Base-by-base conservation (phyloP, 2,113 vertebrate genomes). In the Zosterops pallidus region DNA sequence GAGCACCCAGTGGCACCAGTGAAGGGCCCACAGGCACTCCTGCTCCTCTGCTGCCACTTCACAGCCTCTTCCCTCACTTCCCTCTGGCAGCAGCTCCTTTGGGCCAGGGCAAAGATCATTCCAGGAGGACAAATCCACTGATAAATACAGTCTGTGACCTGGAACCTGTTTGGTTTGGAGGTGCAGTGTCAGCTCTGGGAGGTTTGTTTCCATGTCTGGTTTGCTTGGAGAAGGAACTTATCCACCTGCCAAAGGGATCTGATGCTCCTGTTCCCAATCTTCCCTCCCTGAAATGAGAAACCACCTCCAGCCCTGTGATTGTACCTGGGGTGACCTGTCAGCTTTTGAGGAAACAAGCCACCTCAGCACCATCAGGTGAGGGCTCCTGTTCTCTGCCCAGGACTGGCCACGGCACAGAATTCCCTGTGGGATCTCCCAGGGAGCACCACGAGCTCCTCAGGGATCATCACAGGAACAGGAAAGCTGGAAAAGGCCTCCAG, bases 281-380 rank as follows among this genome's bases (percentile, higher is more conserved):
- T 50, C 69, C 60, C 52, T 47, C 44, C 39, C 65, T 33, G 39
- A 55, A 14, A 46, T 16, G 74, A 72, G 62, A 60, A 39, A 17
- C 14, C 47, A 31, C 24, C 62, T 63, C 47, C 67, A 12, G 28
- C 9, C 63, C 52, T 9, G 23, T 21, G 77, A 25, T 13, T 53
- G 37, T 20, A 0, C 17, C 6, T 14, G 83, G n/a, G 28, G 25
- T 28, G 46, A 56, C 35, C 47, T 39, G 53, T 8, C 31, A 69
- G 46, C 37, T 41, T 47, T 4, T 7, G 4, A 29, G 29, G 86
- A 14, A 68, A 41, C 29, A 9, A 81, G 22, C 8, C 46, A 5
- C 2, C 25, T 12, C 50, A 24, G 72, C 37, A 4, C 0, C 20
- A 4, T 0, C 20, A 39, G 71, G 3, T 0, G 14, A 72, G 44